phyloP scores from a whole-genome alignment of 92 coral and sea anemone genomes.

The Micromussa lordhowensis region DNA sequence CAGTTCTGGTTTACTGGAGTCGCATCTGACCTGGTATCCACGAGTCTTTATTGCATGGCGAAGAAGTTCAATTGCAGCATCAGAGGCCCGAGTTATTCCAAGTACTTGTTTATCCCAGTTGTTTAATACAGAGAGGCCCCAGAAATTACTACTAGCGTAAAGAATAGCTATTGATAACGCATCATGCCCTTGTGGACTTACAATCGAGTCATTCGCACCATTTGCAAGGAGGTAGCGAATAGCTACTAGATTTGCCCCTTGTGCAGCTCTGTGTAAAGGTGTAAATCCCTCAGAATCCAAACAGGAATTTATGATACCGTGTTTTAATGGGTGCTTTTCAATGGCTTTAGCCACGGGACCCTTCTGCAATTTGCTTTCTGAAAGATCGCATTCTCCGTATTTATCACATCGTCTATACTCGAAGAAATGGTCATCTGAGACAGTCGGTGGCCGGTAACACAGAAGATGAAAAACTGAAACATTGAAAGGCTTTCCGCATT shows the following conservation, averaged over 20 bases:
- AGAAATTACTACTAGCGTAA: constrained; percentile 24
- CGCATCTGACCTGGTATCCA: constrained; percentile 25
- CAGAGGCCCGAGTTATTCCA: constrained; percentile 23
- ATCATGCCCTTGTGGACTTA: constrained; percentile 17
- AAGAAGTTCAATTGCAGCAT: constrained; percentile 36
- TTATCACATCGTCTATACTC: constrained; percentile 8
- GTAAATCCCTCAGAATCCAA: constrained; percentile 66
- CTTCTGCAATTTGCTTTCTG: background rate
- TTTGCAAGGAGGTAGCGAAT: constrained; percentile 16
- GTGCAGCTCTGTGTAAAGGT: constrained; percentile 70
- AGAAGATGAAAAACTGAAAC: constrained; percentile 59
- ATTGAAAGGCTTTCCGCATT: constrained; percentile 47
- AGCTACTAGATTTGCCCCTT: constrained; percentile 72
- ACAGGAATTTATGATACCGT: constrained; percentile 38
- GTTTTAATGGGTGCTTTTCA: constrained; percentile 43
- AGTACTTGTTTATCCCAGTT: background rate
- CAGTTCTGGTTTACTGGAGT: constrained; percentile 12
- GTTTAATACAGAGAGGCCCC: background rate
- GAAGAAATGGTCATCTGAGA: constrained; percentile 36
- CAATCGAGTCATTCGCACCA: constrained; percentile 38
- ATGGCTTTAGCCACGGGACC: constrained; percentile 39
- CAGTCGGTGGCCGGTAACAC: constrained; percentile 23
- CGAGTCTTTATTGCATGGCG: constrained; percentile 18
- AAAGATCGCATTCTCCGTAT: background rate
- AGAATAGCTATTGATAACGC: constrained; percentile 30